These are phyloP conservation scores for Phylloscopus trochiloides DNA, from an alignment of 2,113 vertebrate genomes.

Conservation along the genomic window DNA sequence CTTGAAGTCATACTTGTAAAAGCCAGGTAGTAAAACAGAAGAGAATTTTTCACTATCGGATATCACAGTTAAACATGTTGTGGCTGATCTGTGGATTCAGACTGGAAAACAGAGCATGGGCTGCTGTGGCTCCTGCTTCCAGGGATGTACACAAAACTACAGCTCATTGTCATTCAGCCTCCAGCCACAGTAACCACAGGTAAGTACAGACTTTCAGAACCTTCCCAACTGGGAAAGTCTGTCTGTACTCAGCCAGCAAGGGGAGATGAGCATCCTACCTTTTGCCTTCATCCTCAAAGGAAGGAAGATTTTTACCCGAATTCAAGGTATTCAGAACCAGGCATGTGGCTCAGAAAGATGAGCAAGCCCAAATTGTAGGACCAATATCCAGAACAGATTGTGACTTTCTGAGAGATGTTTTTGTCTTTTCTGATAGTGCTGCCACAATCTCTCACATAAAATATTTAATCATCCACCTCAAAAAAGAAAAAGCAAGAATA, in stretches of 20 bases:
- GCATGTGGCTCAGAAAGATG: neutral
- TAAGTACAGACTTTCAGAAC: neutral
- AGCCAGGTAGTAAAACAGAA: neutral
- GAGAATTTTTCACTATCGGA: neutral
- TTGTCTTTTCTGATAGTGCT: neutral
- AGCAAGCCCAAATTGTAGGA: accelerated
- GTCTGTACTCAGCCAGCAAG: neutral
- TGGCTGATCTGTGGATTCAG: neutral
- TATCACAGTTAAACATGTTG: neutral
- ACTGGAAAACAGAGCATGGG: neutral
- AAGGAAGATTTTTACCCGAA: neutral
- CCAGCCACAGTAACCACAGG: neutral
- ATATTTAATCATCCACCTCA: neutral
- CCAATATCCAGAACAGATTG: neutral
- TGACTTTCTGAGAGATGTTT: neutral
- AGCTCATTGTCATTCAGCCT: neutral
- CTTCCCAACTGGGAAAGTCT: neutral
- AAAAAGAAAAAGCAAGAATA: neutral
- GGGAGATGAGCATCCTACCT: neutral
- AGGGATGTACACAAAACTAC: neutral
- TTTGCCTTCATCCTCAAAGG: neutral
- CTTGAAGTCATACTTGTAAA: neutral
- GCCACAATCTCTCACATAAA: neutral
- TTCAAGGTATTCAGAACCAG: neutral
- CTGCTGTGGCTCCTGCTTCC: neutral